phyloP scores from a whole-genome alignment of 2,113 vertebrate genomes.

The Synodontis membranacea region DNA sequence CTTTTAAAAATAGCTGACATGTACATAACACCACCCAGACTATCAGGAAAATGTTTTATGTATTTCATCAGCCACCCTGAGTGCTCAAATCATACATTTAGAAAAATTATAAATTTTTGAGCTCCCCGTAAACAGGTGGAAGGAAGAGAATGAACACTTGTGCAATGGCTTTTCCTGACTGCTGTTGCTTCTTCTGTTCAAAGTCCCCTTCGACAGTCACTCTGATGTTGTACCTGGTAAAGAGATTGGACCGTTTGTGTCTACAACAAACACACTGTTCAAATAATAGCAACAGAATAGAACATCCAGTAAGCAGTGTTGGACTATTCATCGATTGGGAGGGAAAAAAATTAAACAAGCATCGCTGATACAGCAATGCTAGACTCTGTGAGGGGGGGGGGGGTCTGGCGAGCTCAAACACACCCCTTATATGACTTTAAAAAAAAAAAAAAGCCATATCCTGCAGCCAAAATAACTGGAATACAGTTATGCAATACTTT shows the following conservation, averaged over 20 bases:
- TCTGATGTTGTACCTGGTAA: neutral
- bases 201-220: slow-evolving; percentile 6
- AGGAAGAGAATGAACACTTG: slow-evolving; percentile 10
- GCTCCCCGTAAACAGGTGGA: slow-evolving; percentile 21
- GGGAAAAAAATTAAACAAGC: neutral
- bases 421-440: neutral
- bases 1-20: neutral
- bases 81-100: slow-evolving; percentile 28
- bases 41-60: slow-evolving; percentile 59
- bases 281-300: slow-evolving; percentile 18
- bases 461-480: neutral
- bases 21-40: neutral
- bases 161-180: neutral
- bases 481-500: neutral
- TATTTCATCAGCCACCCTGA: slow-evolving; percentile 40
- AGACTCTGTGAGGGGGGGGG: neutral
- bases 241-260: slow-evolving; percentile 1
- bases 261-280: slow-evolving; percentile 20
- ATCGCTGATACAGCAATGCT: neutral
- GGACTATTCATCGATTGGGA: neutral
- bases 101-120: slow-evolving; percentile 47
- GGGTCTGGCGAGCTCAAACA: neutral
- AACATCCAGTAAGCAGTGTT: neutral
- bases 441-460: slow-evolving; percentile 3
- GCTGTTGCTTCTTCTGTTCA: slow-evolving; percentile 31